Evolutionary conservation across 2,888 invertebrate species (phyloP), one percentile per base, ranked within the genome.

Genomic region (Drosophila niveifrons): DNA sequence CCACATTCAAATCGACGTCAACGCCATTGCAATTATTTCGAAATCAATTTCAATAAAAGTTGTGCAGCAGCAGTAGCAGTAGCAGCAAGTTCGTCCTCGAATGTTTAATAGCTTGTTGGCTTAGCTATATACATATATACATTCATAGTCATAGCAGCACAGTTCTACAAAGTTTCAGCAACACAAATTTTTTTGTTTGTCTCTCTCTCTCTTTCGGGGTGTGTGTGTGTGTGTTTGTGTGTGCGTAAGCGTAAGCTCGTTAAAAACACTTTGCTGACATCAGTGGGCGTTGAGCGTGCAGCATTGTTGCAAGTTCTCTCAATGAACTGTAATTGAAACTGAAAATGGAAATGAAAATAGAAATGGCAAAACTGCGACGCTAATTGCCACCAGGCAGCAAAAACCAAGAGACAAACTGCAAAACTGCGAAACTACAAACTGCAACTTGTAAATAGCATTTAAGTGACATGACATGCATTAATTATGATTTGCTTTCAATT

Each of bases 11-110:
- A 89, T 82, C 74, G 80, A 69, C 84, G 75, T 83, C 81, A 80
- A 80, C 83, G 78, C 78, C 80, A 80, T 76, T 74, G 84, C 90
- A 83, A 90, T 86, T 90, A 89, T 88, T 81, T 81, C 62, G 77
- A 83, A 88, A 90, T 86, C 86, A 89, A 86, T 90, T 90, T 81
- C 87, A 88, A 86, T 81, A 87, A 86, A 88, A 90, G 82, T 85
- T 82, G 34, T 61, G 59, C 59, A 51, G 59, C 58, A 57, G 3
- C 55, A 56, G 59, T 56, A 52, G 59, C 58, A 57, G 3, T 43
- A 55, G 4, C 55, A 67, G 39, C 39, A 69, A 69, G 55, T 75
- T 68, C 43, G 56, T 71, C 66, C 72, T 64, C 18, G 63, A 78
- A 84, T 82, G 72, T 83, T 88, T 76, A 75, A 67, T 75, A 85